Base-by-base conservation (phyloP, 2,797 vertebrate species). In the Rhynchonycteris naso region DNA sequence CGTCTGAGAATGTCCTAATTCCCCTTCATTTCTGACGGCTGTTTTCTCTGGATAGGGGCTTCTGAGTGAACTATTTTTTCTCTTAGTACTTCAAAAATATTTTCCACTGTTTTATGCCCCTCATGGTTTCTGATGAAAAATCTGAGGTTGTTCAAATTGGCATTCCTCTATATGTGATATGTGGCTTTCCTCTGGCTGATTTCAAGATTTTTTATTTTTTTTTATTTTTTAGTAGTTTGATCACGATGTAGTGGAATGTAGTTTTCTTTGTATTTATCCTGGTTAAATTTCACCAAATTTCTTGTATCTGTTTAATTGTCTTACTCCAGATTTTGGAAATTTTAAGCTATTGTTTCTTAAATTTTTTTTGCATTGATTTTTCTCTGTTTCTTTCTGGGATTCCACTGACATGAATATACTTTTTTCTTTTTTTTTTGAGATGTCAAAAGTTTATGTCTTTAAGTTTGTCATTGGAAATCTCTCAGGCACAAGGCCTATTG, bases 381-480 rank as follows among this genome's bases (percentile, higher is more conserved):
- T 35, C 2, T 54, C 43, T 66, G 43, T 50, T 5, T 84, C 2
- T 79, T 38, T 33, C 47, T 69, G 35, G 33, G 30, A 71, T 13
- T 87, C 26, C 71, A 50, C 21, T 79, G 50, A 90, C 13, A 54
- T 66, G 30, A 80, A 74, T 50, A 94, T 66, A 56, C 71, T 38
- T 26, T 56, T 76, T 66, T 38, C 12, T n/a, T n/a, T 43, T 43
- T 43, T 43, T 43, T 43, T 43, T 43, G 43, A 88, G 47, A 58
- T 89, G 52, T 63, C 24, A 71, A 63, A 85, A 87, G 18, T 65
- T 81, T 84, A 83, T 72, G 30, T 82, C 74, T 96, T 86, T 74
- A 52, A 75, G 71, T 94, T 81, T 86, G 59, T 47, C 56, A 33
- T 43, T 38, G 59, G 59, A 18, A 90, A 78, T 65, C 13, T 26